phyloP scores from a whole-genome alignment of 2,888 invertebrate species.

The Patella depressa region DNA sequence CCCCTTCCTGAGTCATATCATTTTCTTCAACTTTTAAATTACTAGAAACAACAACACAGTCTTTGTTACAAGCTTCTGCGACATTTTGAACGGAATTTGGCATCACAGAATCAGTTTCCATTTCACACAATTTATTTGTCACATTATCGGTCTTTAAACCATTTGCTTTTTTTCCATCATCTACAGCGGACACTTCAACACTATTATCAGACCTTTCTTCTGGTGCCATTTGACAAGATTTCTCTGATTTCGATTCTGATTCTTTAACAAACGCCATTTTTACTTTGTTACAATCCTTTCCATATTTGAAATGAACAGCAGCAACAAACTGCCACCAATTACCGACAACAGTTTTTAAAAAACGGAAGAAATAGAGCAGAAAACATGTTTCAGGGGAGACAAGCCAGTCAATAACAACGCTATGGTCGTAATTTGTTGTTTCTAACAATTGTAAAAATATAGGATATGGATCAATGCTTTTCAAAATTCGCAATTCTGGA shows the following conservation, averaged over 20 bases:
- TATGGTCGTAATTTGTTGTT: constrained; percentile 47
- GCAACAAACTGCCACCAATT: constrained; percentile 48
- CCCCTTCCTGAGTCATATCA: not conserved
- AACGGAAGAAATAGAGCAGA: constrained; percentile 49
- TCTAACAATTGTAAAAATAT: constrained; percentile 46
- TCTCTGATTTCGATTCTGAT: not conserved
- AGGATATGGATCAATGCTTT: constrained; percentile 35
- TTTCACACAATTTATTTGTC: not conserved
- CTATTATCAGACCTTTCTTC: not conserved
- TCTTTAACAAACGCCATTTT: too few species aligned
- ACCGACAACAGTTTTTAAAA: constrained; percentile 44
- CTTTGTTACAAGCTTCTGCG: not conserved
- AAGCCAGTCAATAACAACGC: constrained; percentile 55
- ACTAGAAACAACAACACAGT: not conserved
- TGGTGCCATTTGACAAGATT: not conserved
- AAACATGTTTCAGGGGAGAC: constrained; percentile 64
- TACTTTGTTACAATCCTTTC: not conserved
- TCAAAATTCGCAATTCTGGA: not conserved
- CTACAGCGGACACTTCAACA: not conserved
- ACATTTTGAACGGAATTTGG: not conserved
- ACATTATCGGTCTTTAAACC: not conserved
- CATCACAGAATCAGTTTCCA: too few species aligned
- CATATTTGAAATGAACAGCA: constrained; percentile 6
- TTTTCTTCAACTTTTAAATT: not conserved
- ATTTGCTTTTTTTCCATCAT: not conserved